Conservation (phyloP, 2,797 vertebrate genomes). For the Cichlasoma orientale region DNA sequence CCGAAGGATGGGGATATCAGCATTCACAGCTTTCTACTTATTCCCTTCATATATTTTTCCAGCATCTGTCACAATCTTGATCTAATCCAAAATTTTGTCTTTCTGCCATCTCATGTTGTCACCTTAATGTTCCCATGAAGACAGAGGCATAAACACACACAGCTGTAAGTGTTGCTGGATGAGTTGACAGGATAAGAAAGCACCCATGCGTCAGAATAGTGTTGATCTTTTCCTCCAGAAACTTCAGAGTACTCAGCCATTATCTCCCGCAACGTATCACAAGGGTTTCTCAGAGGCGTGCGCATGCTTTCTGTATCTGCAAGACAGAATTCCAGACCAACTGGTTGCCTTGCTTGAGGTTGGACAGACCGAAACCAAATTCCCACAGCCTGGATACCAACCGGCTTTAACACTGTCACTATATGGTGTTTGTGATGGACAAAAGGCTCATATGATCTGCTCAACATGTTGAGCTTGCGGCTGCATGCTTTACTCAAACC, state of each 20-base stretch:
- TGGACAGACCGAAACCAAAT: constrained; percentile 31
- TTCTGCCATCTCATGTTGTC: constrained; percentile 21
- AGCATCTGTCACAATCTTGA: background rate
- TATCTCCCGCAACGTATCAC: constrained; percentile 55
- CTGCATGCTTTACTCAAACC: background rate
- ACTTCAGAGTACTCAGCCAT: constrained; percentile 22
- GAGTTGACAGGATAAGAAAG: constrained; percentile 41
- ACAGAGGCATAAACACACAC: constrained; percentile 1
- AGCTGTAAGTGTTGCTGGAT: constrained; percentile 20
- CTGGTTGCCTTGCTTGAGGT: constrained; percentile 35
- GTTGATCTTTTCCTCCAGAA: constrained; percentile 36
- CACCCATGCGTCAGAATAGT: constrained; percentile 22
- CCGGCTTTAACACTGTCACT: constrained; percentile 1
- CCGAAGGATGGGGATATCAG: background rate
- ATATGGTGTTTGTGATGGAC: background rate
- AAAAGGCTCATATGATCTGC: background rate
- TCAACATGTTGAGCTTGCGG: background rate
- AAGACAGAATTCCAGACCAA: constrained; percentile 52
- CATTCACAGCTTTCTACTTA: constrained; percentile 10
- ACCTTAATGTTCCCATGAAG: constrained; percentile 29
- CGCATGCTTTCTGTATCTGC: constrained; percentile 42
- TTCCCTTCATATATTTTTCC: background rate
- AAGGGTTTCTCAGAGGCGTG: constrained; percentile 35
- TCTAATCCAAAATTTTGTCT: constrained; percentile 17
- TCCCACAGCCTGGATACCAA: constrained; percentile 15